A percentile compares a stretch with the other conserved stretches of the same genome.
Conservation (phyloP, 2,113 vertebrate species). For the Malurus elegans region DNA sequence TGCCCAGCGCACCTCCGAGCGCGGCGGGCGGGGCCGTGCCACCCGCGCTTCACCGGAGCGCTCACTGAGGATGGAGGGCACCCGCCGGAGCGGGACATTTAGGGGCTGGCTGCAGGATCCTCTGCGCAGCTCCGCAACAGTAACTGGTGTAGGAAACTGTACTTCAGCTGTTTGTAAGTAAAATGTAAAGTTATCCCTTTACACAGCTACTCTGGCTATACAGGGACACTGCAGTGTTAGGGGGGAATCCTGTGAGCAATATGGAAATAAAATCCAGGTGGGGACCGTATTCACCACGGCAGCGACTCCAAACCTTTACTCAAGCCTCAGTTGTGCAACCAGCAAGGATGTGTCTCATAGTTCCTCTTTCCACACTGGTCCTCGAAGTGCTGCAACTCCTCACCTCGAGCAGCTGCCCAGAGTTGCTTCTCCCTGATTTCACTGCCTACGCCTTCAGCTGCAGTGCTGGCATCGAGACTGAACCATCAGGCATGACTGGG, state of each 20-base stretch:
- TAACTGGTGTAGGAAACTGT: background rate
- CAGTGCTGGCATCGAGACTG: background rate
- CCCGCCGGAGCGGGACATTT: rapidly evolving
- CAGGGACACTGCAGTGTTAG: background rate
- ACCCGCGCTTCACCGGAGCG: rapidly evolving
- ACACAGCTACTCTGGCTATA: background rate
- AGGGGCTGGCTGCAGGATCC: rapidly evolving
- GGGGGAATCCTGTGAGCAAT: background rate
- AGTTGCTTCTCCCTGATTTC: background rate
- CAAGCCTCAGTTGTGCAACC: background rate
- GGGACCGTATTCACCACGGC: background rate
- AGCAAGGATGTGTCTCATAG: background rate
- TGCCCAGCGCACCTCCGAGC: background rate
- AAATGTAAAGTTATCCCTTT: background rate
- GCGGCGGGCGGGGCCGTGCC: background rate
- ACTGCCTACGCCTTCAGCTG: background rate
- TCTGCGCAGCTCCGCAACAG: background rate
- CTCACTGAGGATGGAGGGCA: rapidly evolving
- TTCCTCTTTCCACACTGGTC: background rate
- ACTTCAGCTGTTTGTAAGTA: background rate
- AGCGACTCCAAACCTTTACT: background rate
- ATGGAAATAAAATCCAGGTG: background rate
- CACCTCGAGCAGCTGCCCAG: background rate
- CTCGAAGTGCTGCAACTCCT: background rate
- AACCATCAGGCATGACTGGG: background rate